Evolutionary conservation across 2,888 invertebrate species (phyloP).

Genomic region (Axea sp.): DNA sequence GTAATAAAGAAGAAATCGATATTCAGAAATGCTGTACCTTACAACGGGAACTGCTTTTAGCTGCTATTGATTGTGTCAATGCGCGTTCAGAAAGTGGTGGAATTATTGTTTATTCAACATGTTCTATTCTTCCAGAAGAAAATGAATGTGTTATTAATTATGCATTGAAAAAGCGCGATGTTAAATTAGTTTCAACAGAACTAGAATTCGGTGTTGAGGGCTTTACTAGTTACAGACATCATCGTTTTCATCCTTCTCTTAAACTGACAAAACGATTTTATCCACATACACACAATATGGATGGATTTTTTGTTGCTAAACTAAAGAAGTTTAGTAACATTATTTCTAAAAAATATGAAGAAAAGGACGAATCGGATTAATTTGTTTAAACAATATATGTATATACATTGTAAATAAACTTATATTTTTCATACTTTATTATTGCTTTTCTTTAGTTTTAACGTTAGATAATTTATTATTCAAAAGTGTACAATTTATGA

Average conservation of each 20-base stretch:
- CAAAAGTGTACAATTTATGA: too few species aligned
- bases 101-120: slow-evolving; percentile 98
- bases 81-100: slow-evolving; percentile 96
- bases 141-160: slow-evolving; percentile 96
- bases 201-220: slow-evolving; percentile 98
- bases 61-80: slow-evolving; percentile 98
- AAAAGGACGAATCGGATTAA: slow-evolving; percentile 60
- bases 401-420: slow-evolving; percentile 46
- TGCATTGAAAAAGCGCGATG: slow-evolving; percentile 94
- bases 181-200: slow-evolving; percentile 95
- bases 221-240: slow-evolving; percentile 91
- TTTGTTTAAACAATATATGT: neutral
- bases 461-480: too few species aligned
- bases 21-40: slow-evolving; percentile 94
- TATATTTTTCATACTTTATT: too few species aligned
- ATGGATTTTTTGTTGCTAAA: slow-evolving; percentile 99
- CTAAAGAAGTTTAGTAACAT: slow-evolving; percentile 96
- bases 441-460: too few species aligned
- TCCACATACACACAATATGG: slow-evolving; percentile 99
- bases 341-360: slow-evolving; percentile 79
- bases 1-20: slow-evolving; percentile 92
- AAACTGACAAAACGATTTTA: slow-evolving; percentile 95
- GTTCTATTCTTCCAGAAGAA: slow-evolving; percentile 98
- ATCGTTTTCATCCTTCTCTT: slow-evolving; percentile 93
- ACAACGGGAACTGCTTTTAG: slow-evolving; percentile 93